Evolutionary conservation across 1,140 invertebrate species (phyloP).

Genomic region (Apis mellifera): DNA sequence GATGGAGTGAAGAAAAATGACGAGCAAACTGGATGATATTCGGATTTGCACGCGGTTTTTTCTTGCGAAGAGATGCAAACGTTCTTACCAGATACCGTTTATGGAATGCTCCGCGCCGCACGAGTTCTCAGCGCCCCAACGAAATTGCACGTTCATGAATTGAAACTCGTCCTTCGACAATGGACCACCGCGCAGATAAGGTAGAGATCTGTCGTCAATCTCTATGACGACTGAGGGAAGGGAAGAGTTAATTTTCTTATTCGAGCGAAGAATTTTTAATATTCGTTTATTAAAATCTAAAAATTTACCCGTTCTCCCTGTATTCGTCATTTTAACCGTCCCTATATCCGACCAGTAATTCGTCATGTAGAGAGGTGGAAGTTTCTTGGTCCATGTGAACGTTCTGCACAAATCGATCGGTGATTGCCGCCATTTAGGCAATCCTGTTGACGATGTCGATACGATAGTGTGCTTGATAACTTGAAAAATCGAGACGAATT

Average conservation of each 20-base stretch:
- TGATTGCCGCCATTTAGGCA: constrained; percentile 70
- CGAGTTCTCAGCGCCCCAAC: constrained; percentile 89
- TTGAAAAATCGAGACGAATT: neutral
- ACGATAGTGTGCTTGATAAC: neutral
- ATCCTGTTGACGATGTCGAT: constrained; percentile 63
- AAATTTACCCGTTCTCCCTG: constrained; percentile 75
- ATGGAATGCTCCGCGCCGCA: constrained; percentile 90
- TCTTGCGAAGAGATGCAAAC: neutral
- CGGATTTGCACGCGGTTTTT: too few species aligned
- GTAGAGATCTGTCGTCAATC: constrained; percentile 67
- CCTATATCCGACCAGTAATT: constrained; percentile 61
- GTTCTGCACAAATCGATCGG: constrained; percentile 61
- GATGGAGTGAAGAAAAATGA: neutral
- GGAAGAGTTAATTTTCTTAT: too few species aligned
- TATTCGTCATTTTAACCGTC: constrained; percentile 74
- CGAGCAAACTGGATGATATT: too few species aligned
- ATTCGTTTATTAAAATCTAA: constrained; percentile 2
- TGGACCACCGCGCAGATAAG: constrained; percentile 84
- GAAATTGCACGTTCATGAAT: constrained; percentile 91
- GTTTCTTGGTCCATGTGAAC: constrained; percentile 56
- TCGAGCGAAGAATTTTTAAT: neutral
- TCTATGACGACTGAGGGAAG: neutral
- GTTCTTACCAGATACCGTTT: constrained; percentile 62
- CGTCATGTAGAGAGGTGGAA: constrained; percentile 59
- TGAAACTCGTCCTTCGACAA: constrained; percentile 85